Base-by-base conservation (phyloP, 2,888 invertebrate species). In the Sericinus montela region DNA sequence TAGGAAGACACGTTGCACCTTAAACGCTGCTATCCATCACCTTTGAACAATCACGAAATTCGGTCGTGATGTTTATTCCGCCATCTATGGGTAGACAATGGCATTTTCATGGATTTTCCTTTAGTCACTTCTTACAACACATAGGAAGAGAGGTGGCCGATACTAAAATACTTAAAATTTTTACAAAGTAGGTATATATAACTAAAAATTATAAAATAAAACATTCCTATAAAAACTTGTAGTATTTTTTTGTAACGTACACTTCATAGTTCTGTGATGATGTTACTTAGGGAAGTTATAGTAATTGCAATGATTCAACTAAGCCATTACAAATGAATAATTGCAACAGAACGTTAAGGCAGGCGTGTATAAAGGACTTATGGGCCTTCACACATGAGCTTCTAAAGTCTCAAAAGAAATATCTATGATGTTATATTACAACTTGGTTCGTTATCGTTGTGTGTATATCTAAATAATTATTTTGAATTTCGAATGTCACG, bases 261-360 rank as follows among this genome's bases (percentile, higher is more conserved):
- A n/a, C n/a, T n/a, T n/a, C n/a, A 38, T 35, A 25, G 23, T 34
- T 46, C 39, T n/a, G 43, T 34, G 42, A 32, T 40, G 29, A 49
- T 37, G 19, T 40, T 49, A n/a, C n/a, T n/a, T n/a, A 34, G 44
- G 16, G 9, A 39, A 41, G 32, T 51, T 6, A 7, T 11, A 32
- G 11, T 63, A 63, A 68, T 71, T 69, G 73, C 72, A 74, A 69
- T 67, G 68, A 69, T 72, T 67, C 58, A 62, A 83, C 66, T 67
- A 83, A 85, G 82, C 84, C 66, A 68, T 77, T 59, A 73, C 63
- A 83, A 86, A 85, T 80, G 55, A 84, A 81, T 73, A 73, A 77
- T 80, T 79, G 83, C 84, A 85, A 86, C 73, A 57, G 57, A 85
- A 83, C 61, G 58, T 63, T 67, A 77, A 68, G 60, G 69, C 67